These are phyloP conservation scores for Percopsis transmontana DNA, from an alignment of 2,113 vertebrate species.

Conservation along the genomic window DNA sequence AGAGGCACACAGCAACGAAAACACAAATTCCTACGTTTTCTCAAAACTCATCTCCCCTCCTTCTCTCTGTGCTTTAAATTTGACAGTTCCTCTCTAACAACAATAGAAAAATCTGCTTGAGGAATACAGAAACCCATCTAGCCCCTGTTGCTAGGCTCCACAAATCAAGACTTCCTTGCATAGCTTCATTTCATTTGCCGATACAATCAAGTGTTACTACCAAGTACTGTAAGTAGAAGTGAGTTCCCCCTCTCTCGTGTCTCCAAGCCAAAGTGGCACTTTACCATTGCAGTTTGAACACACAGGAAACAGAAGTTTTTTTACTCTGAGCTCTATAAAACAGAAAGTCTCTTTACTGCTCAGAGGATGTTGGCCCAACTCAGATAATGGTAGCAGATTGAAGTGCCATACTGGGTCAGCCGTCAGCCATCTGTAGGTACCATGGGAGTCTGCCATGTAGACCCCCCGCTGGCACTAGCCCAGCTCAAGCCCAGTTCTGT, in stretches of 20 bases:
- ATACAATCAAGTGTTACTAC: constrained; percentile 30
- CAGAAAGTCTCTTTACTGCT: constrained; percentile 39
- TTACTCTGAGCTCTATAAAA: constrained; percentile 41
- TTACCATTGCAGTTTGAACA: constrained; percentile 24
- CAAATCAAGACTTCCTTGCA: constrained; percentile 14
- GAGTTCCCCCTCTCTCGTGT: background rate
- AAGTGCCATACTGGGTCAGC: constrained; percentile 63
- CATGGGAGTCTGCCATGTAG: constrained; percentile 58
- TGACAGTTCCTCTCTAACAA: background rate
- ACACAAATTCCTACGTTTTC: constrained; percentile 14
- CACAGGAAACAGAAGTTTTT: constrained; percentile 25
- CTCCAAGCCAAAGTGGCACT: constrained; percentile 15
- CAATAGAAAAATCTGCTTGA: constrained; percentile 9
- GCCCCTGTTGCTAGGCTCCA: constrained; percentile 19
- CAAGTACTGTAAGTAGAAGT: constrained; percentile 9
- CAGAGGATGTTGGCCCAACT: constrained; percentile 69
- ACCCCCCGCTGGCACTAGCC: constrained; percentile 36
- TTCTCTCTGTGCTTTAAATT: constrained; percentile 24
- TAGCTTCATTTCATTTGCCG: constrained; percentile 17
- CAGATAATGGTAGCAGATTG: constrained; percentile 72
- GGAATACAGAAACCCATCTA: constrained; percentile 9
- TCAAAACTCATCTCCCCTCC: constrained; percentile 5
- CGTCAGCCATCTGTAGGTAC: constrained; percentile 70
- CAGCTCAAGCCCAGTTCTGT: constrained; percentile 9
- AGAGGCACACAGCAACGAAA: constrained; percentile 2